Evolutionary conservation across 2,797 vertebrate genomes (phyloP).

Genomic region (Salarias fasciatus): DNA sequence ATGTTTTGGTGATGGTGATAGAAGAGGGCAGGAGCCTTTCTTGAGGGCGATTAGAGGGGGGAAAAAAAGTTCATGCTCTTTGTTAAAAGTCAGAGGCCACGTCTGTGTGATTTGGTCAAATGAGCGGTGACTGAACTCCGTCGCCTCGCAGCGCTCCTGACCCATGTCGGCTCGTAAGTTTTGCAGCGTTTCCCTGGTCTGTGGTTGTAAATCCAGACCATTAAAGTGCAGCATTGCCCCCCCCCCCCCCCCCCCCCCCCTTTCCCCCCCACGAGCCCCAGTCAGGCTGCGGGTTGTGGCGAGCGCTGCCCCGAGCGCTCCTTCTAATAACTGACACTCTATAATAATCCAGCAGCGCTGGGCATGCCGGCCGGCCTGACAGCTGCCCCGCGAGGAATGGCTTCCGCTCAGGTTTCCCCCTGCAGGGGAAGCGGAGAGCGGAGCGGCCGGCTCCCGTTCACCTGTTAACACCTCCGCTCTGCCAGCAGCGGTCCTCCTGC

Average conservation of each 20-base stretch:
- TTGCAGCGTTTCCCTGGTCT: background rate
- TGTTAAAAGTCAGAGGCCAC: background rate
- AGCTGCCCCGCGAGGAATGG: slow-evolving; percentile 55
- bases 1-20: too few relatives aligned
- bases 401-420: slow-evolving; percentile 54
- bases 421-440: slow-evolving; percentile 24
- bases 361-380: slow-evolving; percentile 37
- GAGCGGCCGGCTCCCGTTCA: slow-evolving; percentile 32
- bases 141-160: background rate
- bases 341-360: slow-evolving; percentile 26
- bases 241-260: too few relatives aligned
- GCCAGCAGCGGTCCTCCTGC: slow-evolving; percentile 1
- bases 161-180: background rate
- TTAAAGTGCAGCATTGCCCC: slow-evolving; percentile 22
- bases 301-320: slow-evolving; percentile 22
- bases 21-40: too few relatives aligned
- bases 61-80: background rate
- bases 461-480: slow-evolving; percentile 38
- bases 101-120: background rate
- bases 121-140: background rate
- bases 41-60: too few relatives aligned
- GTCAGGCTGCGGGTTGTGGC: slow-evolving; percentile 27
- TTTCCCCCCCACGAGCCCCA: too few relatives aligned
- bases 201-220: slow-evolving; percentile 1
- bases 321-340: slow-evolving; percentile 39